These are phyloP conservation scores for Caenorhabditis macrosperma DNA, from an alignment of 2,888 invertebrate species.

Conservation along the genomic window DNA sequence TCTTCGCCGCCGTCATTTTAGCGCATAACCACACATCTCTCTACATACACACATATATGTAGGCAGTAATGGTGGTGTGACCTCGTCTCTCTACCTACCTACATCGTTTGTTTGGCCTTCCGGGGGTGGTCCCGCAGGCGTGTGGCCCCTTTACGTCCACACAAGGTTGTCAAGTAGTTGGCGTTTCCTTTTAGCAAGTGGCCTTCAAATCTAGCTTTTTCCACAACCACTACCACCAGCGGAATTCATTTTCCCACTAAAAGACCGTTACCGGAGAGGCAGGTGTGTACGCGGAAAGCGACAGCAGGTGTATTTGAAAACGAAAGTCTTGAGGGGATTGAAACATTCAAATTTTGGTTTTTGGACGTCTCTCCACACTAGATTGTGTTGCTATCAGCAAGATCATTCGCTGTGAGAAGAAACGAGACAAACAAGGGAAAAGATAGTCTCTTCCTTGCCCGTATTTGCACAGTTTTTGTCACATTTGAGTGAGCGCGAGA, in stretches of 20 bases:
- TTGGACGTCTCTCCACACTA: background rate
- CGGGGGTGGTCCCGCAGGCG: background rate
- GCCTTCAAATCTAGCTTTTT: constrained; percentile 21
- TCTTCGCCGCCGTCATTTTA: constrained; percentile 12
- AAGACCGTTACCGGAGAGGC: background rate
- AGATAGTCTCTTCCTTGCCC: background rate
- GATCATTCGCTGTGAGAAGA: background rate
- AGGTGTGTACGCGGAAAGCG: constrained; percentile 10
- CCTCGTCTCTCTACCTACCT: constrained; percentile 22
- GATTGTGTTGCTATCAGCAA: background rate
- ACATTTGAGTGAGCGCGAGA: constrained; percentile 46
- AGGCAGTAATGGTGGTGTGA: constrained; percentile 42
- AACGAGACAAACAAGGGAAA: background rate
- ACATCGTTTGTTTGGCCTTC: constrained; percentile 49
- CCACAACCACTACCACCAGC: background rate
- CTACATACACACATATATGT: background rate
- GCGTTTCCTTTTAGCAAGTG: background rate
- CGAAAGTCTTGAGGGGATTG: background rate
- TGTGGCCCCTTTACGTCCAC: background rate
- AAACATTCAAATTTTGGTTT: background rate
- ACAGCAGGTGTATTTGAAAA: constrained; percentile 6
- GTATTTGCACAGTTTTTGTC: constrained; percentile 53
- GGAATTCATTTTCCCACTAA: constrained; percentile 22
- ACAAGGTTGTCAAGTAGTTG: background rate
- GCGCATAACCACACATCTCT: constrained; percentile 15